Evolutionary conservation across 2,113 vertebrate genomes (phyloP), one percentile per base, ranked within the genome.

Genomic region (Nerophis lumbriciformis): DNA sequence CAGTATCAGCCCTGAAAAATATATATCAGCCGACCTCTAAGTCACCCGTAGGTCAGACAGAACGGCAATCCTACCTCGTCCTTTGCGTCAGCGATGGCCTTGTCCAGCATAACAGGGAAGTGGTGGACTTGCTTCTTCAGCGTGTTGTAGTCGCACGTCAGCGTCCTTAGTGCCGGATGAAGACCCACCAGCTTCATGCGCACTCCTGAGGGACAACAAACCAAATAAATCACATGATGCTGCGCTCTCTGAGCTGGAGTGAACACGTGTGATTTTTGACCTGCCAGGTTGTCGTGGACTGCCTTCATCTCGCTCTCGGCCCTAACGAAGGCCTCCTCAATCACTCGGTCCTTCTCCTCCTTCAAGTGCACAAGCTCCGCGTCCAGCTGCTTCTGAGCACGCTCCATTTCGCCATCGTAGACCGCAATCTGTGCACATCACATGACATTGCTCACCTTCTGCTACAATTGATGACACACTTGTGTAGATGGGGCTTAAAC

Each of bases 241-340:
- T 4, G 6, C 21, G 28, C 2, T 45, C 42, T 11, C 10, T 5
- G 42, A 5, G 42, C 42, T 42, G 4, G 15, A 49, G 48, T 8
- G 53, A 3, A n/a, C 3, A 15, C 6, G 12, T 12, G 28, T 1
- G 1, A 0, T 12, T 2, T 28, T 87, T 79, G 67, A 98, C 96
- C 96, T n/a, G 95, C 95, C 72, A 99, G 91, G 84, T 97, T 99
- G 83, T 98, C 92, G 0, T 98, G 97, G 21, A 99, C 96, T 0
- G 94, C 93, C 73, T 95, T 98, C 97, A 99, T 99, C 83, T 99
- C 95, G 62, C 90, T 93, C 84, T 98, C 95, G 0, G 97, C 95
- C 0, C 93, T 78, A 70, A 93, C 87, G 50, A 98, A 98, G 0
- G 95, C 95, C 76, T 98, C 97, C 71, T 96, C 92, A 0, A 99